These are phyloP conservation scores for Dermatemys mawii DNA, from an alignment of 2,113 vertebrate species.

Conservation along the genomic window DNA sequence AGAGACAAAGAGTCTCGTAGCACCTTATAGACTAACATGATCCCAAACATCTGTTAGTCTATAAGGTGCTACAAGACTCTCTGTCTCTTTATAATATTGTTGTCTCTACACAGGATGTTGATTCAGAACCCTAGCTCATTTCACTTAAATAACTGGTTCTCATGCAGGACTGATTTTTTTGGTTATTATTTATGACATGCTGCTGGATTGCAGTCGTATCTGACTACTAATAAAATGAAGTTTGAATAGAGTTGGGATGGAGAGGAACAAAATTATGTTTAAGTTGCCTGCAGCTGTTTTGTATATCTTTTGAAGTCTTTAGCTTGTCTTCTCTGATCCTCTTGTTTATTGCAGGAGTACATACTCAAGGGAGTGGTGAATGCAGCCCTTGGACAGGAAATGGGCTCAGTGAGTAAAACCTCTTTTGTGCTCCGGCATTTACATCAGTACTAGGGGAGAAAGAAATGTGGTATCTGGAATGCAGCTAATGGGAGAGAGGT, in stretches of 20 bases:
- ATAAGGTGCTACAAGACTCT: too few relatives aligned
- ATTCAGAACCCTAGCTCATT: neutral
- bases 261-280: neutral
- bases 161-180: neutral
- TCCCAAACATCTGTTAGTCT: too few relatives aligned
- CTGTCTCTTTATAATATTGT: neutral
- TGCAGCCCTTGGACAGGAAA: slow-evolving; percentile 93
- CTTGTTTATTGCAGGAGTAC: slow-evolving; percentile 85
- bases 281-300: neutral
- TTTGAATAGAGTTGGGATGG: neutral
- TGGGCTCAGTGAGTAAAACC: slow-evolving; percentile 88
- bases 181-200: neutral
- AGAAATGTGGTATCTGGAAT: neutral
- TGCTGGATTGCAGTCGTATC: neutral
- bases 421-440: neutral
- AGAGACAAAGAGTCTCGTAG: too few relatives aligned
- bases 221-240: neutral
- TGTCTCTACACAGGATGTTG: neutral
- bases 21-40: too few relatives aligned
- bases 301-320: neutral
- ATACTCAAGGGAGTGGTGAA: slow-evolving; percentile 98
- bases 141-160: neutral
- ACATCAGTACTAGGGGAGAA: neutral
- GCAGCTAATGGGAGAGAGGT: neutral
- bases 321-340: neutral